A percentile compares a stretch with the other conserved stretches of the same genome.
Evolutionary conservation across 2,888 invertebrate genomes (phyloP).

Genomic region (Idaea straminata): DNA sequence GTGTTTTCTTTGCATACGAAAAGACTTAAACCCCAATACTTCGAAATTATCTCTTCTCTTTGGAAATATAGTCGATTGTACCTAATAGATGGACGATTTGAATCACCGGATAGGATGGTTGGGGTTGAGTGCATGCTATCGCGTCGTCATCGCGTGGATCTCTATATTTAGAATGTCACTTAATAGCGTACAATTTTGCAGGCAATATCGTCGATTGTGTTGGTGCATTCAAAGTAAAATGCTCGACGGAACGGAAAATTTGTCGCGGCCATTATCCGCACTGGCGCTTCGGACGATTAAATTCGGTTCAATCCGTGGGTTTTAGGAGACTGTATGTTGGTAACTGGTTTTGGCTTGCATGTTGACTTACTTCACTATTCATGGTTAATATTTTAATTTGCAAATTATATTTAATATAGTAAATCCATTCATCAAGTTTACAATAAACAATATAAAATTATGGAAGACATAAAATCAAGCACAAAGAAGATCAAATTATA

Average conservation of each 20-base stretch:
- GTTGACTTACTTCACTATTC: slow-evolving; percentile 21
- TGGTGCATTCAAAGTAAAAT: slow-evolving; percentile 76
- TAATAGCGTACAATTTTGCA: slow-evolving; percentile 75
- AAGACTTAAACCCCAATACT: slow-evolving; percentile 11
- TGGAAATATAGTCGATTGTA: slow-evolving; percentile 24
- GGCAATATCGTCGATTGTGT: slow-evolving; percentile 73
- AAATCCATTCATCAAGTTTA: neutral
- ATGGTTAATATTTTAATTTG: neutral
- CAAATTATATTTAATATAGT: neutral
- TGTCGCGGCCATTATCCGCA: slow-evolving; percentile 73
- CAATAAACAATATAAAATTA: neutral
- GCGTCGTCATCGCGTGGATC: slow-evolving; percentile 59
- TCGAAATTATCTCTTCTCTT: slow-evolving; percentile 28
- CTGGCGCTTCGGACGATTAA: slow-evolving; percentile 72
- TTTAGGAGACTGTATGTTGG: slow-evolving; percentile 40
- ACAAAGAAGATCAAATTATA: too few relatives aligned
- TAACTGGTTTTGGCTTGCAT: slow-evolving; percentile 37
- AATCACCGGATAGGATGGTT: slow-evolving; percentile 42
- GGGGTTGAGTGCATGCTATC: slow-evolving; percentile 59
- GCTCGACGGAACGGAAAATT: slow-evolving; percentile 76
- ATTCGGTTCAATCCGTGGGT: slow-evolving; percentile 59
- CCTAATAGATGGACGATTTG: slow-evolving; percentile 13
- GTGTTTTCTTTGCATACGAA: slow-evolving; percentile 40
- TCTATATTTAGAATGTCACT: slow-evolving; percentile 76
- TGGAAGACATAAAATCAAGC: neutral